Evolutionary conservation across 2,113 vertebrate species (phyloP), one percentile per base, ranked within the genome.

Genomic region (Sakesphorus luctuosus): DNA sequence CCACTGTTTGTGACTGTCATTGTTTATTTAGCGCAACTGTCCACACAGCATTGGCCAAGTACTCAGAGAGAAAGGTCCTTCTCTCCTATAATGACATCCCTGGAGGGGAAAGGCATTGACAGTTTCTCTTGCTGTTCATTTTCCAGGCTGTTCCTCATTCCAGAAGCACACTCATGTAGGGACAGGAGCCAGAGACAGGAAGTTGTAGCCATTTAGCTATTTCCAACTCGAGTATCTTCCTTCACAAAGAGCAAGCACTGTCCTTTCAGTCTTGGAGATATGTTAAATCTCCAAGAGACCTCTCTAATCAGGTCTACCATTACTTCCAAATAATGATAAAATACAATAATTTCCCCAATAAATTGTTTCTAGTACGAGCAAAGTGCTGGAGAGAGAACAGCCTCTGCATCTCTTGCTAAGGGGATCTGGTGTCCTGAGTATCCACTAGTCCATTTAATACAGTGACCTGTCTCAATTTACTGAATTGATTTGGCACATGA

Each of bases 401-500:
- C 8, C 26, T 38, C 47, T 59, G 33, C 28, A 46, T 40, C 3
- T 1, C 66, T 76, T 40, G 40, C 72, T 84, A 63, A 56, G 31
- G 36, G n/a, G 21, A 81, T 80, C 55, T 50, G 19, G 15, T 89
- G 55, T 47, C 62, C 78, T 47, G 67, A 84, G 63, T 18, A 66
- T 35, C 53, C 6, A 0, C 74, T 63, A 68, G 55, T 33, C 31
- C 56, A n/a, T 88, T 90, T 90, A 75, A 93, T 82, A 72, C n/a
- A 68, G 61, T 71, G 63, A 87, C 90, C 90, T 26, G 11, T 35
- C 74, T 93, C 91, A 93, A 86, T 96, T 96, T 96, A 80, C 61
- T 91, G 82, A 95, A 97, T 96, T 93, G 77, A 86, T 93, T 93
- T 91, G 69, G 75, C 74, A 82, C 58, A 71, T 28, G 31, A 96